These are phyloP conservation scores for Hemibates koningsi DNA, from an alignment of 2,113 vertebrate genomes.

Conservation along the genomic window DNA sequence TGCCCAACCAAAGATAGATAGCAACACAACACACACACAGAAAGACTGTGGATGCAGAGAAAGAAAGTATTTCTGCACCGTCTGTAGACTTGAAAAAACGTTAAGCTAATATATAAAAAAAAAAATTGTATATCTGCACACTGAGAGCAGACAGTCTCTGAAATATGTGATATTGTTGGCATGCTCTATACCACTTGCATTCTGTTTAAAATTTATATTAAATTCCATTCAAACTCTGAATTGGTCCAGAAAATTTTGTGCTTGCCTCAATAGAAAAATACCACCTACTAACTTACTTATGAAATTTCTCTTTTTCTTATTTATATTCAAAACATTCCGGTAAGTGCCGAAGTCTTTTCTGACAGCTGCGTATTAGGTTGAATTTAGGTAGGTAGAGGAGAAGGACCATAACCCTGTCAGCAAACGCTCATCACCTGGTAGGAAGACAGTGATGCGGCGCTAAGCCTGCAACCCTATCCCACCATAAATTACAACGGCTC, in stretches of 20 bases:
- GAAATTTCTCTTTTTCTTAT: neutral
- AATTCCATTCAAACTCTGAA: slow-evolving; percentile 5
- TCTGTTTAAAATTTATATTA: slow-evolving; percentile 18
- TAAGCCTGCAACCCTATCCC: slow-evolving; percentile 51
- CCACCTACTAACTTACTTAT: neutral
- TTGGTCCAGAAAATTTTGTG: neutral
- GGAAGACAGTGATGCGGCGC: slow-evolving; percentile 20
- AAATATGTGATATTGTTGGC: slow-evolving; percentile 38
- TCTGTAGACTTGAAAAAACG: neutral
- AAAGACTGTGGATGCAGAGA: neutral
- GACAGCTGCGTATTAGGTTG: neutral
- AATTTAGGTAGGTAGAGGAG: neutral
- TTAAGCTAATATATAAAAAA: neutral
- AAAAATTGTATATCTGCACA: neutral
- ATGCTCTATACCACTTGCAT: neutral
- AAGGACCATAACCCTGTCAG: neutral
- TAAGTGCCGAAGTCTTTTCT: neutral
- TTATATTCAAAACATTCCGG: neutral
- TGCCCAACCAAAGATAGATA: neutral
- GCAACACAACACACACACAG: neutral
- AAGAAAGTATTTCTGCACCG: neutral
- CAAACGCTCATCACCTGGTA: slow-evolving; percentile 35
- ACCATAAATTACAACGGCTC: slow-evolving; percentile 37
- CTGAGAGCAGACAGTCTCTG: neutral
- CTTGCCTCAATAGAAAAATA: slow-evolving; percentile 2